Evolutionary conservation across 2,113 vertebrate genomes (phyloP), one percentile per base, ranked within the genome.

Genomic region (Struthidea cinerea): DNA sequence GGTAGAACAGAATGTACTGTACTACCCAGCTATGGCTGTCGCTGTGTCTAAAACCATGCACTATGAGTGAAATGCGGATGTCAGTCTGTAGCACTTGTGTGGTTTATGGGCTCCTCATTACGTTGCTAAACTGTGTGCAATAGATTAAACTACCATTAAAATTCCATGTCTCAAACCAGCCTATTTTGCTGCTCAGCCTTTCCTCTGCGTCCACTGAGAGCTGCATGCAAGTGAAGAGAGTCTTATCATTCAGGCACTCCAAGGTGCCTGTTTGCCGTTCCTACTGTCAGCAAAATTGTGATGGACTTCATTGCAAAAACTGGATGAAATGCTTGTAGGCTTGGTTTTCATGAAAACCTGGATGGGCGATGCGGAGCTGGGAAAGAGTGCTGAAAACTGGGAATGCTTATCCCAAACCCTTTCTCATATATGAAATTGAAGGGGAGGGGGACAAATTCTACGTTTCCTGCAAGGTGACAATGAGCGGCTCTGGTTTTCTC

Each of bases 1-100:
- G 73, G 57, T 94, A 77, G 89, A 82, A 96, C 76, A 96, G 84
- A 96, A 93, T 83, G 87, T 95, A 33, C 93, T 87, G 52, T 52
- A 26, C 59, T 78, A 27, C 47, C 24, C 67, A 95, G 60, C 69
- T 33, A 20, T 37, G 69, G 63, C 5, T 3, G 23, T 81, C 82
- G 47, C 84, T 93, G 79, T 75, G 82, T 71, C 79, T 97, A 24
- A 96, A 97, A 63, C 67, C 73, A 55, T 84, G 28, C 30, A 39
- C 49, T 46, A 6, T 81, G 89, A 91, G 39, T 78, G 92, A 95
- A 92, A 95, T 79, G 79, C 69, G 60, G 73, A 57, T 96, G 90
- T 96, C 80, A 83, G 65, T 26, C 82, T 90, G 59, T 56, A 90
- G 60, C n/a, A 33, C 49, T 95, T 64, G 63, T 91, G 89, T 81